A percentile compares a stretch with the other conserved stretches of the same genome.
Evolutionary conservation across 2,113 vertebrate species (phyloP).

Genomic region (Calyptommatus sinebrachiatus): DNA sequence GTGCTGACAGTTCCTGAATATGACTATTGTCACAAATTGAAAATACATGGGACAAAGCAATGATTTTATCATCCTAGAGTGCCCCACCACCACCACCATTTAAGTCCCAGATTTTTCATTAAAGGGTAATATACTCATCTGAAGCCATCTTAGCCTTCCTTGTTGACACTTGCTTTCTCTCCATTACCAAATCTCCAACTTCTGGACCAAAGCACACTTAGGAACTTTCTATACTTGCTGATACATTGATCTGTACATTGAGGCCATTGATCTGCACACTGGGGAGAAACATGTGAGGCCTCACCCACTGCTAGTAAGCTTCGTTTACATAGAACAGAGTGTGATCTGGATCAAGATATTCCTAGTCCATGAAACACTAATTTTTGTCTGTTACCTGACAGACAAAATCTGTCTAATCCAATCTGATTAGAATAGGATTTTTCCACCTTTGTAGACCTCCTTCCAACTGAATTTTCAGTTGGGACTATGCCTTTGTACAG

Average conservation of each 20-base stretch:
- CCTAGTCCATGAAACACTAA: too few relatives aligned
- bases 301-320: too few relatives aligned
- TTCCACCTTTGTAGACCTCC: neutral
- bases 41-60: constrained; percentile 28
- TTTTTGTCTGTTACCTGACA: neutral
- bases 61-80: neutral
- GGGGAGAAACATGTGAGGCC: too few relatives aligned
- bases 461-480: neutral
- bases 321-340: too few relatives aligned
- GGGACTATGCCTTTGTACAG: constrained; percentile 23
- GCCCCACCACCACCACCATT: neutral
- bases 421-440: neutral
- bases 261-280: too few relatives aligned
- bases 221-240: neutral
- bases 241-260: too few relatives aligned
- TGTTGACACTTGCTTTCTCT: neutral
- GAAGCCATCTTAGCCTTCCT: neutral
- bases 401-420: neutral
- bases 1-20: neutral
- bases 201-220: neutral
- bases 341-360: too few relatives aligned
- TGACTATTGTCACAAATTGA: constrained; percentile 22
- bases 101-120: neutral
- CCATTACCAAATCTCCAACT: neutral
- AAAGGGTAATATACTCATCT: neutral